Evolutionary conservation across 1,140 invertebrate genomes (phyloP).

Genomic region (Archegozetes longisetosus): DNA sequence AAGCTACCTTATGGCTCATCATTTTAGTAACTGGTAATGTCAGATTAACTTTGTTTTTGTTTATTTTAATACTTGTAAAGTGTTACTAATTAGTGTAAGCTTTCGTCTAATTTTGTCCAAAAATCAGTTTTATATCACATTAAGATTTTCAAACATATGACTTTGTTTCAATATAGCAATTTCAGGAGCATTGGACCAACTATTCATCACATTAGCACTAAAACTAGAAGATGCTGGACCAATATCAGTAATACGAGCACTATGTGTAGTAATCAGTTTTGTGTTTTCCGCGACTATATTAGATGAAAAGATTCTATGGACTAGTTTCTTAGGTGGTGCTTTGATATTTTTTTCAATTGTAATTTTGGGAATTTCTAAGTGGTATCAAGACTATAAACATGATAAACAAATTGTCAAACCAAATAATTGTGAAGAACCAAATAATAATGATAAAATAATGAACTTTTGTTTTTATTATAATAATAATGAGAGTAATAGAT

Average conservation of each 20-base stretch:
- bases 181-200: constrained; percentile 72
- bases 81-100: too few relatives aligned
- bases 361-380: background rate
- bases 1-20: background rate
- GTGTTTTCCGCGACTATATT: constrained; percentile 47
- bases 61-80: too few relatives aligned
- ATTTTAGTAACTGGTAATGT: constrained; percentile 3
- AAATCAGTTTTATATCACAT: too few relatives aligned
- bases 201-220: constrained; percentile 60
- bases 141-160: background rate
- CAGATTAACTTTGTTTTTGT: background rate
- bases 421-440: too few relatives aligned
- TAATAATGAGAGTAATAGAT: too few relatives aligned
- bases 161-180: constrained; percentile 24
- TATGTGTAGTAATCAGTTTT: constrained; percentile 77
- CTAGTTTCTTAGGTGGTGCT: constrained; percentile 9
- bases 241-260: constrained; percentile 66
- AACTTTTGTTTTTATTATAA: too few relatives aligned
- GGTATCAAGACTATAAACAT: background rate
- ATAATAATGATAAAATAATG: too few relatives aligned
- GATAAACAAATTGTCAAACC: too few relatives aligned
- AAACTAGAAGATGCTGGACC: constrained; percentile 76
- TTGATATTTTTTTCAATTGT: constrained; percentile 10
- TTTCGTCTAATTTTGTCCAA: too few relatives aligned
- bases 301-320: constrained; percentile 9